These are phyloP conservation scores for Gephyroberyx darwinii DNA, from an alignment of 2,797 vertebrate species.

Conservation along the genomic window DNA sequence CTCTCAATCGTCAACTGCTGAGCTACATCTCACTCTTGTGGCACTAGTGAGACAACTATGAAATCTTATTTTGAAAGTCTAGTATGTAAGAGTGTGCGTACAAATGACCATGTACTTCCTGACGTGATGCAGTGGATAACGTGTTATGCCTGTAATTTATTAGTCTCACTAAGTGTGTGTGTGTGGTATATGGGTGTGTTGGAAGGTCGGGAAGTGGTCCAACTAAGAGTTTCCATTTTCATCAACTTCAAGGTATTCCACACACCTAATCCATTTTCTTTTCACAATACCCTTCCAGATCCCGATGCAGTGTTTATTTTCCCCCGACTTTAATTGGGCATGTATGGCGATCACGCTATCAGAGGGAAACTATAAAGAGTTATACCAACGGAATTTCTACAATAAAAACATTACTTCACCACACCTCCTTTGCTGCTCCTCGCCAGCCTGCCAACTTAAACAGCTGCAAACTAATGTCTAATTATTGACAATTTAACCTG, in stretches of 20 bases:
- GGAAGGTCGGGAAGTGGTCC: conserved; percentile 59
- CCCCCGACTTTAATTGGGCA: conserved; percentile 59
- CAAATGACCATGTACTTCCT: conserved; percentile 29
- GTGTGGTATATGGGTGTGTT: conserved; percentile 64
- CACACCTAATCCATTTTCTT: conserved; percentile 70
- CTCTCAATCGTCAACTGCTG: conserved; percentile 30
- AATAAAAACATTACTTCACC: conserved; percentile 63
- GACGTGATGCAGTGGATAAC: conserved; percentile 19
- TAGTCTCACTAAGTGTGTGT: conserved; percentile 47
- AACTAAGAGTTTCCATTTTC: conserved; percentile 78
- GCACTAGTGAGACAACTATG: conserved; percentile 20
- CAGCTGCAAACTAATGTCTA: conserved; percentile 58
- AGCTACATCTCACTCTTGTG: conserved; percentile 34
- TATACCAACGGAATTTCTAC: conserved; percentile 62
- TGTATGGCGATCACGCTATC: conserved; percentile 66
- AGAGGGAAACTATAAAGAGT: conserved; percentile 47
- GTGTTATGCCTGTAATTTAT: conserved; percentile 47
- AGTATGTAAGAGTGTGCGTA: conserved; percentile 28
- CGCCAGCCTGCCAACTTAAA: conserved; percentile 61
- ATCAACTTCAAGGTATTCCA: conserved; percentile 69
- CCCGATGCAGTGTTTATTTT: conserved; percentile 64
- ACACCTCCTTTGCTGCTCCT: conserved; percentile 31
- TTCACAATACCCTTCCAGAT: conserved; percentile 56
- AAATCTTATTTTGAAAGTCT: conserved; percentile 40
- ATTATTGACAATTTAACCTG: conserved; percentile 53